These are phyloP conservation scores for Parnassius orleans DNA, from an alignment of 2,888 invertebrate species.

Conservation along the genomic window DNA sequence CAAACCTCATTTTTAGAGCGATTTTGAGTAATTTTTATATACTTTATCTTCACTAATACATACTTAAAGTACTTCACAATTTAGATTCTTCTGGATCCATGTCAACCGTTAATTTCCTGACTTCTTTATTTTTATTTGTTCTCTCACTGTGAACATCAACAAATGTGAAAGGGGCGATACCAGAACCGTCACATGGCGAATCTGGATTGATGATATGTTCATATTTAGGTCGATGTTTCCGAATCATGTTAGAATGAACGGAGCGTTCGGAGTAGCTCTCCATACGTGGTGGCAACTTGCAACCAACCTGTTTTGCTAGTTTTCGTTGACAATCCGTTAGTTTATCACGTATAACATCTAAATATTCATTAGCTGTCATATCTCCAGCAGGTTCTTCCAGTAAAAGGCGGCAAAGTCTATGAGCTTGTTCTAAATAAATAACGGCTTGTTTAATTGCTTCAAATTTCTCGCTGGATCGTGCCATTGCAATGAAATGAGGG, in stretches of 20 bases:
- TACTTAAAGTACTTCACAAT: slow-evolving; percentile 33
- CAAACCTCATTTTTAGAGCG: slow-evolving; percentile 11
- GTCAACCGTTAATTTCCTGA: slow-evolving; percentile 45
- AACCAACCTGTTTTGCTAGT: slow-evolving; percentile 62
- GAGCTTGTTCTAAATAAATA: slow-evolving; percentile 86
- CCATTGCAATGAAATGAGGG: slow-evolving; percentile 86
- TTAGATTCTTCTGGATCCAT: slow-evolving; percentile 62
- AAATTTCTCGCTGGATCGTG: slow-evolving; percentile 82
- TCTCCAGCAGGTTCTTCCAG: slow-evolving; percentile 80
- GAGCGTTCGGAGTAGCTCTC: slow-evolving; percentile 52
- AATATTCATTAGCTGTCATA: slow-evolving; percentile 76
- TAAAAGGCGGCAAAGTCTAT: slow-evolving; percentile 83
- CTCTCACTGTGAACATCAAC: slow-evolving; percentile 63
- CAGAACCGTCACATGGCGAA: slow-evolving; percentile 54
- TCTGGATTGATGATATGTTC: slow-evolving; percentile 58
- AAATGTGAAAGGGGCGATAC: slow-evolving; percentile 59
- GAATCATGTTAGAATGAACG: slow-evolving; percentile 40
- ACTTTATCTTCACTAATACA: not conserved
- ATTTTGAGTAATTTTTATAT: slow-evolving; percentile 4
- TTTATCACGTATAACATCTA: slow-evolving; percentile 77
- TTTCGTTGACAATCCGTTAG: slow-evolving; percentile 72
- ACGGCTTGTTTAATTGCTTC: slow-evolving; percentile 82
- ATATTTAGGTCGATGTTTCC: slow-evolving; percentile 56
- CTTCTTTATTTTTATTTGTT: slow-evolving; percentile 36
- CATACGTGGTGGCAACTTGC: slow-evolving; percentile 60